phyloP scores from a whole-genome alignment of 53 echinoderm and acorn worm species.

The Stichopus horrens region DNA sequence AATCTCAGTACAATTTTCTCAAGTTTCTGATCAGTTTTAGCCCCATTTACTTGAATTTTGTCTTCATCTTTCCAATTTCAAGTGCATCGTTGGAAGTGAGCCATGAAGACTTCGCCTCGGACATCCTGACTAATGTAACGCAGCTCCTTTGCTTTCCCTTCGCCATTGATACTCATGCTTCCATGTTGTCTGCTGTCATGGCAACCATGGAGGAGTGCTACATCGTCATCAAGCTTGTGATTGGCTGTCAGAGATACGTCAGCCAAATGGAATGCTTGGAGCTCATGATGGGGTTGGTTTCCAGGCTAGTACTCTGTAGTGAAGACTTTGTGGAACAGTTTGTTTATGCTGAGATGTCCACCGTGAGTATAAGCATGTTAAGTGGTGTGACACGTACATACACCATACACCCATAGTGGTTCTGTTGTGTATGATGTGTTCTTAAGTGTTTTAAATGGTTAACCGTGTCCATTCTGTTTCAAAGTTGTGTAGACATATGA shows the following conservation, averaged over 20 bases:
- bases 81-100: not conserved
- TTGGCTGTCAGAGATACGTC: conserved; percentile 72
- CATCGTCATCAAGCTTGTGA: conserved; percentile 70
- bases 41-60: not conserved
- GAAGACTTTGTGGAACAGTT: conserved; percentile 54
- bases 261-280: conserved; percentile 73
- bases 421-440: no score
- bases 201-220: conserved; percentile 79
- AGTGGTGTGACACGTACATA: no score
- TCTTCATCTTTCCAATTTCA: not conserved
- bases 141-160: conserved; percentile 95
- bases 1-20: not conserved
- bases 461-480: no score
- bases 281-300: conserved; percentile 71
- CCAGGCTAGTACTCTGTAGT: conserved; percentile 52
- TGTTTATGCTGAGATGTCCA: conserved; percentile 35
- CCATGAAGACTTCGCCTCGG: conserved; percentile 61
- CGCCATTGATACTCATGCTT: conserved; percentile 84
- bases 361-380: conserved; percentile 13
- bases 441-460: no score
- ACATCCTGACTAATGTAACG: conserved; percentile 74
- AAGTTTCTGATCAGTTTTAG: no score
- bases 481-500: no score
- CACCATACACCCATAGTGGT: no score
- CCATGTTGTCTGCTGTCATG: conserved; percentile 71